Conservation (phyloP, 2,113 vertebrate species). For the Mastomys coucha region DNA sequence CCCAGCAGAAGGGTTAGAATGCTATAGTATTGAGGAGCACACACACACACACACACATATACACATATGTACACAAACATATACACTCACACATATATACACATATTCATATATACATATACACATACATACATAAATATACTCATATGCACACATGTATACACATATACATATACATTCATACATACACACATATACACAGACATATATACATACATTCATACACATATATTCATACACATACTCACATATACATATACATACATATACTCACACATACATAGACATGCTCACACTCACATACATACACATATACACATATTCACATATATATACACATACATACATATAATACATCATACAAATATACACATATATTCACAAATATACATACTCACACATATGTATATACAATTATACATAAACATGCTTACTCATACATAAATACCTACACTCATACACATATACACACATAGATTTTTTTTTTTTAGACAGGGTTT, state of each 20-base stretch:
- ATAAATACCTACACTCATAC: background rate
- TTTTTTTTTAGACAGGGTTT: background rate
- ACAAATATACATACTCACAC: background rate
- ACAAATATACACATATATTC: background rate
- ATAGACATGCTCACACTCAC: background rate
- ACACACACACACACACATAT: background rate
- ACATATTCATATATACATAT: background rate
- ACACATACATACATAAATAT: background rate
- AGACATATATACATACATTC: background rate
- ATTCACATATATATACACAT: too few relatives aligned
- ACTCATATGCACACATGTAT: rapidly evolving
- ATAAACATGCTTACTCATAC: background rate
- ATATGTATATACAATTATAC: background rate
- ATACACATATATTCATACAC: background rate
- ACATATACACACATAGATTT: background rate
- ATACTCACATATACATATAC: background rate
- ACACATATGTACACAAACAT: background rate
- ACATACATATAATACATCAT: background rate
- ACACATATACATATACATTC: background rate
- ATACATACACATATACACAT: background rate
- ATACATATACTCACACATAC: background rate
- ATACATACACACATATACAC: background rate
- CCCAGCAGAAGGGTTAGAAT: background rate
- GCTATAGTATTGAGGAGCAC: background rate
- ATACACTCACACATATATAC: background rate